Base-by-base conservation (phyloP, 2,113 vertebrate genomes). In the Dromaius novaehollandiae region DNA sequence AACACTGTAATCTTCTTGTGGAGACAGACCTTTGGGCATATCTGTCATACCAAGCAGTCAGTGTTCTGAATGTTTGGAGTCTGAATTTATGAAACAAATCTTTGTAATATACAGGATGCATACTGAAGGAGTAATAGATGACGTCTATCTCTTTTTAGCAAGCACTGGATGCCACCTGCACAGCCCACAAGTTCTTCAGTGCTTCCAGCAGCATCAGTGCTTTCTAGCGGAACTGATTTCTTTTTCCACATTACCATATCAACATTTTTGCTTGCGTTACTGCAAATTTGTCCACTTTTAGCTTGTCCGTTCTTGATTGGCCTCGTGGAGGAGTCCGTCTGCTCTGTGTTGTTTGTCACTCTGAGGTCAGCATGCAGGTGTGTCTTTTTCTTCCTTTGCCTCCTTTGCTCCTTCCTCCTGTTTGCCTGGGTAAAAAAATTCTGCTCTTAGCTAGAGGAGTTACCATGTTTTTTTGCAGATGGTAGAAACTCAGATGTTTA, bases 31-130 rank as follows among this genome's bases (percentile, higher is more conserved):
- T 93, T 36, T 22, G 24, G 19, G 4, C 55, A 5, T 71, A 40
- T 13, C 26, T 73, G 25, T n/a, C 7, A 1, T 16, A 65, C 9
- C 14, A 26, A 18, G 2, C 17, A 61, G 9, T 3, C 66, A 79
- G 51, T 34, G 68, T 58, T 56, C n/a, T 90, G 36, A 76, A 13
- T 9, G 8, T 6, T 64, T 69, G 50, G 42, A 90, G 13, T 16
- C 50, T 44, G 8, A 4, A 46, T 73, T 38, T 26, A 3, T 36
- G 64, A 42, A 77, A n/a, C 18, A 50, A 48, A 9, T n/a, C 21
- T 20, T 19, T 24, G 40, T 16, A 36, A 13, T 7, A 4, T 0
- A 13, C 32, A 69, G 65, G 42, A 5, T 17, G 4, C 0, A 22
- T 38, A 4, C 16, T 28, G 85, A 38, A 9, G 11, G 25, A 55